These are phyloP conservation scores for Drosophila falleni DNA, from an alignment of 2,888 invertebrate genomes.

Conservation along the genomic window DNA sequence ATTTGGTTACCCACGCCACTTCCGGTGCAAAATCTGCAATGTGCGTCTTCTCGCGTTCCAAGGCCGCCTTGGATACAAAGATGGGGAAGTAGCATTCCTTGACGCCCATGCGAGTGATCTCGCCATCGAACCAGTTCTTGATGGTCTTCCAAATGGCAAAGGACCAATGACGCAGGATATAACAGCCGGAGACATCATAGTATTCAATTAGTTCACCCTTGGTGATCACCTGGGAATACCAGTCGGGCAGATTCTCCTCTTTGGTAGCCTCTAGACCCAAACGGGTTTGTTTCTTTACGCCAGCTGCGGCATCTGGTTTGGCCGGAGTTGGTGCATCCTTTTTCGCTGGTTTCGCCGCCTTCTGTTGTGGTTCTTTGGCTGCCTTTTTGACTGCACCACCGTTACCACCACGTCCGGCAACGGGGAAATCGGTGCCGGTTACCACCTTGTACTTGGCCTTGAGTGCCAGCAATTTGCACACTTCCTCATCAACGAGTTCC, in stretches of 20 bases:
- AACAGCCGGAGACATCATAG: constrained; percentile 99
- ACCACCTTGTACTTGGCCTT: constrained; percentile 88
- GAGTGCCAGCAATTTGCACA: constrained; percentile 86
- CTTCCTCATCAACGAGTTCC: constrained; percentile 86
- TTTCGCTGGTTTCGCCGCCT: constrained; percentile 78
- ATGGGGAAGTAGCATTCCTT: constrained; percentile 99
- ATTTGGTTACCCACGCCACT: constrained; percentile 95
- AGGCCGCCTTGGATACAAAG: constrained; percentile 95
- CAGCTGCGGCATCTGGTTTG: constrained; percentile 85
- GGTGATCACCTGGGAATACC: constrained; percentile 97
- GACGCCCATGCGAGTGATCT: constrained; percentile 96
- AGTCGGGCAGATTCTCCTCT: constrained; percentile 96
- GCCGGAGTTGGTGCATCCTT: constrained; percentile 74
- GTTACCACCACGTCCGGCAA: constrained; percentile 83
- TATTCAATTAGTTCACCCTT: constrained; percentile 99
- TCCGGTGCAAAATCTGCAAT: constrained; percentile 99
- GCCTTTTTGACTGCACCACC: constrained; percentile 76
- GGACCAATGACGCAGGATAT: constrained; percentile 98
- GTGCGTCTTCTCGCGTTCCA: constrained; percentile 98
- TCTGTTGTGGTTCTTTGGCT: constrained; percentile 75
- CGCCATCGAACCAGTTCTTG: constrained; percentile 92
- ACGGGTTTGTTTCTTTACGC: constrained; percentile 94
- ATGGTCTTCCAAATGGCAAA: constrained; percentile 98
- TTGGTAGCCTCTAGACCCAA: constrained; percentile 97
- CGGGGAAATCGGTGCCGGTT: constrained; percentile 86